These are phyloP conservation scores for Ellobius talpinus DNA, from an alignment of 2,113 vertebrate genomes.

Conservation along the genomic window DNA sequence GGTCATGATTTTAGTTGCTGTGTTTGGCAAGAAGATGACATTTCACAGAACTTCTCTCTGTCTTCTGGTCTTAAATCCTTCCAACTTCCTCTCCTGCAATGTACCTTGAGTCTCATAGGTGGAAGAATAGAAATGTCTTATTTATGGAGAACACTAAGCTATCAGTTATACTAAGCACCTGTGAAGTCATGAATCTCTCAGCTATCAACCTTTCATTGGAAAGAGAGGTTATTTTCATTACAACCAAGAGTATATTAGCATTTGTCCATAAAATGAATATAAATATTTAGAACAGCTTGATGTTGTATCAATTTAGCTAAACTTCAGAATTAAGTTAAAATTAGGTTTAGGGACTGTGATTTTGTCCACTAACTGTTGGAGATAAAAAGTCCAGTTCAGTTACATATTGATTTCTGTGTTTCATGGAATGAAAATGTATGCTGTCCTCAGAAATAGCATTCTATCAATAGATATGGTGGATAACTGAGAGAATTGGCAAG, in stretches of 20 bases:
- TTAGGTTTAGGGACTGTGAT: too few relatives aligned
- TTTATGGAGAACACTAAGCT: not conserved
- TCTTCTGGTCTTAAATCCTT: not conserved
- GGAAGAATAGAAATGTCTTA: not conserved
- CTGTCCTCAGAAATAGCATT: not conserved
- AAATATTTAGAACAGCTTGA: not conserved
- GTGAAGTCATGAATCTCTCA: not conserved
- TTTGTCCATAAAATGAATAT: not conserved
- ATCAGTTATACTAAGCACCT: not conserved
- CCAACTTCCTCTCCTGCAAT: not conserved
- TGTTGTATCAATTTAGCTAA: not conserved
- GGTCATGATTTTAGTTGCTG: not conserved
- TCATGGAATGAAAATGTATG: not conserved
- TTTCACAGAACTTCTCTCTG: not conserved
- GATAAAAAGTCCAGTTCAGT: not conserved
- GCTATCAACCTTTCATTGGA: not conserved
- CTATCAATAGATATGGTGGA: not conserved
- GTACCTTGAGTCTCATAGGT: not conserved
- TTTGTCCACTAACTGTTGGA: too few relatives aligned
- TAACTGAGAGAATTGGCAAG: not conserved
- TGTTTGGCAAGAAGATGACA: not conserved
- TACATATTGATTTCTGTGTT: not conserved
- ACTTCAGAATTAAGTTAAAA: not conserved
- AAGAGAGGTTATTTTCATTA: not conserved
- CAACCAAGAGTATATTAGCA: not conserved